phyloP scores from a whole-genome alignment of 2,797 vertebrate genomes.

The Hydrophis major region DNA sequence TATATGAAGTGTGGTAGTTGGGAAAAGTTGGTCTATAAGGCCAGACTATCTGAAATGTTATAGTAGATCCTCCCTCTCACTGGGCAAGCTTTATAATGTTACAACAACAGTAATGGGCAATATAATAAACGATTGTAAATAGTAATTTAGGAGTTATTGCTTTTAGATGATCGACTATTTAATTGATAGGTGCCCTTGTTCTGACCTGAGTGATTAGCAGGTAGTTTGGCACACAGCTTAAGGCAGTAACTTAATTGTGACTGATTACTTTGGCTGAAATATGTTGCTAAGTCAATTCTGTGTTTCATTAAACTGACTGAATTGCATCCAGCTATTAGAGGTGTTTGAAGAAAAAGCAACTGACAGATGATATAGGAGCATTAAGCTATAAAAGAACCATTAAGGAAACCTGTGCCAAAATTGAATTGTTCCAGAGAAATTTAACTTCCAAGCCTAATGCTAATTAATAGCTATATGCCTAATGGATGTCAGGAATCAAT shows the following conservation, averaged over 20 bases:
- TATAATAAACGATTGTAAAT: not conserved
- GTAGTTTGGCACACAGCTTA: conserved; percentile 31
- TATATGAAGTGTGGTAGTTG: not conserved
- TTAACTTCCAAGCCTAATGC: conserved; percentile 50
- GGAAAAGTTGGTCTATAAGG: not conserved
- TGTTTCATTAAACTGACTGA: conserved; percentile 57
- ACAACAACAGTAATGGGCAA: not conserved
- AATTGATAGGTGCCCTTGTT: conserved; percentile 34
- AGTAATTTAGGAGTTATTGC: conserved; percentile 22
- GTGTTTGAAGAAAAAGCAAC: conserved; percentile 44
- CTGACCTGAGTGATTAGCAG: conserved; percentile 38
- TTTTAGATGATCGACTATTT: conserved; percentile 37
- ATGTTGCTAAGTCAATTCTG: conserved; percentile 52
- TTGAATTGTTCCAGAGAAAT: conserved; percentile 60
- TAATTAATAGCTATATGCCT: conserved; percentile 56
- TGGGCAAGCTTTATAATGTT: not conserved
- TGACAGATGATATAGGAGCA: conserved; percentile 40
- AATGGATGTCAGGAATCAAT: conserved; percentile 63
- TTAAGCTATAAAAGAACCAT: conserved; percentile 57
- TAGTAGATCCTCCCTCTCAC: not conserved
- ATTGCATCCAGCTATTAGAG: conserved; percentile 44
- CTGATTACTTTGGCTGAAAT: conserved; percentile 54
- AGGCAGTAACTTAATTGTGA: conserved; percentile 43
- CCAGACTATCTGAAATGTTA: not conserved
- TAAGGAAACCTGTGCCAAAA: conserved; percentile 55